phyloP scores from a whole-genome alignment of 2,888 invertebrate species.

The Syritta pipiens region DNA sequence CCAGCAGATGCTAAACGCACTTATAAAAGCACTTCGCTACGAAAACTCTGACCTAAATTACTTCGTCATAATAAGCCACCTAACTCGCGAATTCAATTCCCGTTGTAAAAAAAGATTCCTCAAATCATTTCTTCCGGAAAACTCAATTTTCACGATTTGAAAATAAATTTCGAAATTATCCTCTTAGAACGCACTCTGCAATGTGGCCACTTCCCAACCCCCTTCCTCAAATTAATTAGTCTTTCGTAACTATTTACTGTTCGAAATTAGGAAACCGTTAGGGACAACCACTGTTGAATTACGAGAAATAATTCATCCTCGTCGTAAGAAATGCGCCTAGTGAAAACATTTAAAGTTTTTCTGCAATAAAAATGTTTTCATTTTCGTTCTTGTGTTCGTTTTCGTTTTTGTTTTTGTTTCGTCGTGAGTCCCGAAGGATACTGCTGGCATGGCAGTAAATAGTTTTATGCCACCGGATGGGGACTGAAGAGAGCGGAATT shows the following conservation, averaged over 20 bases:
- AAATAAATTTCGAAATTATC: constrained; percentile 41
- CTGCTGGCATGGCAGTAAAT: not conserved
- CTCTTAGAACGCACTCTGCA: constrained; percentile 25
- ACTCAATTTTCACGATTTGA: constrained; percentile 2
- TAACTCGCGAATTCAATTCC: not conserved
- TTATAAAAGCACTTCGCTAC: not conserved
- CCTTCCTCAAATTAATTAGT: constrained; percentile 35
- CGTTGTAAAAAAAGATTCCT: not conserved
- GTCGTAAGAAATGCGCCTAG: constrained; percentile 2
- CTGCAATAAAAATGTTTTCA: constrained; percentile 1
- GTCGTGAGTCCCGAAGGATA: not conserved
- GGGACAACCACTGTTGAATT: not conserved
- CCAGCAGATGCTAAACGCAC: too few relatives aligned
- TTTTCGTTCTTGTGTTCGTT: too few relatives aligned
- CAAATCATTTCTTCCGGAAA: not conserved
- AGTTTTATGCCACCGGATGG: not conserved
- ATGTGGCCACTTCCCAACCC: constrained; percentile 19
- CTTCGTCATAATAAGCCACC: not conserved
- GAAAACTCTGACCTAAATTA: constrained; percentile 6
- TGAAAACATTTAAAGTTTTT: constrained; percentile 9
- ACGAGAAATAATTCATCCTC: not conserved
- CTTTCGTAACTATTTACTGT: constrained; percentile 34
- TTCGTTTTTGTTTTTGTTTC: not conserved
- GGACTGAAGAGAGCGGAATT: not conserved
- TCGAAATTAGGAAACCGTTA: constrained; percentile 18